Conservation (phyloP, 2,797 vertebrate species). For the Syndactyla subalaris region DNA sequence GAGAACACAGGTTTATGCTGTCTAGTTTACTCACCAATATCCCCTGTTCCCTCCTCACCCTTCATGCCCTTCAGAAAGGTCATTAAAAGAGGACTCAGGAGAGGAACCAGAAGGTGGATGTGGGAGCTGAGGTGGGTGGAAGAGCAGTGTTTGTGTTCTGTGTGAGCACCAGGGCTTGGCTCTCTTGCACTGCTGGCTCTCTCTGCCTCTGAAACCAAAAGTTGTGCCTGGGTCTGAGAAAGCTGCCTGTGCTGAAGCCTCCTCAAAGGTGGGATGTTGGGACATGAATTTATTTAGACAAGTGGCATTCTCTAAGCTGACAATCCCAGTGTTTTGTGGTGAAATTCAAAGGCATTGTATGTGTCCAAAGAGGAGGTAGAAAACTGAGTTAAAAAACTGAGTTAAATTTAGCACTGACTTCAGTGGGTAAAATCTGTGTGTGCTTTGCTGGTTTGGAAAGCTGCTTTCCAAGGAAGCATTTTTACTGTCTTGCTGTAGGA, state of each 20-base stretch:
- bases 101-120: background rate
- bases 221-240: background rate
- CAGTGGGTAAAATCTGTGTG: background rate
- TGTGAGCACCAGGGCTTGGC: background rate
- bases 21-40: background rate
- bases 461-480: background rate
- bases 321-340: background rate
- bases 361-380: background rate
- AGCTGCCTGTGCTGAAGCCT: background rate
- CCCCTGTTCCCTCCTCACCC: background rate
- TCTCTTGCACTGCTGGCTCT: background rate
- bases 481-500: background rate
- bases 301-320: background rate
- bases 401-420: background rate
- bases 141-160: background rate
- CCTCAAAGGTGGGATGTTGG: background rate
- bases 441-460: background rate
- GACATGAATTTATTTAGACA: background rate
- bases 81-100: background rate
- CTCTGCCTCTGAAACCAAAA: background rate
- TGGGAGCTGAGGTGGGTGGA: background rate
- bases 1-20: background rate
- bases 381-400: background rate
- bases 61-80: background rate
- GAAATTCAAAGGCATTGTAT: background rate